phyloP scores from a whole-genome alignment of 2,797 vertebrate genomes.

The Pterois miles region DNA sequence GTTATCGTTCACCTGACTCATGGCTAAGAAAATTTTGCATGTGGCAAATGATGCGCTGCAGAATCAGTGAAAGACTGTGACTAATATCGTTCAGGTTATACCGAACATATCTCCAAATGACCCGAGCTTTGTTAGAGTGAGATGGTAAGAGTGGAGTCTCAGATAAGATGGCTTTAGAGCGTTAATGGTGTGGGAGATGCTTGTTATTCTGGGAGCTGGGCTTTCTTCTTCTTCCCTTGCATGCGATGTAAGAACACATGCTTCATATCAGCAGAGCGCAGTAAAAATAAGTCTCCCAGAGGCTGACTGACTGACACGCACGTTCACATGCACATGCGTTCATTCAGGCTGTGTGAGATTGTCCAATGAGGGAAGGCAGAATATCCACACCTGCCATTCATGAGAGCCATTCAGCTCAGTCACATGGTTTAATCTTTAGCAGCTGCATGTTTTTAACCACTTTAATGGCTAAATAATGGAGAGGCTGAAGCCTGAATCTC shows the following conservation, averaged over 20 bases:
- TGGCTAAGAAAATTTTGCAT: neutral
- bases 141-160: slow-evolving; percentile 10
- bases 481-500: neutral
- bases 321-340: slow-evolving; percentile 39
- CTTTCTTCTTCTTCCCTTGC: slow-evolving; percentile 30
- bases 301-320: slow-evolving; percentile 44
- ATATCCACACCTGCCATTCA: slow-evolving; percentile 60
- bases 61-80: neutral
- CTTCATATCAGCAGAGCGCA: slow-evolving; percentile 52
- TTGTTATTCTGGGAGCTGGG: slow-evolving; percentile 38
- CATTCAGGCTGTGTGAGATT: slow-evolving; percentile 34
- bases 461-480: slow-evolving; percentile 18
- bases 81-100: neutral
- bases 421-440: slow-evolving; percentile 48
- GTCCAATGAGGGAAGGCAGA: slow-evolving; percentile 23
- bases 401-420: slow-evolving; percentile 19
- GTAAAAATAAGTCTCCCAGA: slow-evolving; percentile 58
- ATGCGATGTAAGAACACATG: slow-evolving; percentile 61
- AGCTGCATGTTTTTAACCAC: slow-evolving; percentile 42
- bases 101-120: neutral
- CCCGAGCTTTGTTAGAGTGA: slow-evolving; percentile 1
- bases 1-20: neutral
- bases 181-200: slow-evolving; percentile 7
- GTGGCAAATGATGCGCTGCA: neutral
- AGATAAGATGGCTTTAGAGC: slow-evolving; percentile 3